Evolutionary conservation across 2,797 vertebrate genomes (phyloP).

Genomic region (Alfaro cultratus): DNA sequence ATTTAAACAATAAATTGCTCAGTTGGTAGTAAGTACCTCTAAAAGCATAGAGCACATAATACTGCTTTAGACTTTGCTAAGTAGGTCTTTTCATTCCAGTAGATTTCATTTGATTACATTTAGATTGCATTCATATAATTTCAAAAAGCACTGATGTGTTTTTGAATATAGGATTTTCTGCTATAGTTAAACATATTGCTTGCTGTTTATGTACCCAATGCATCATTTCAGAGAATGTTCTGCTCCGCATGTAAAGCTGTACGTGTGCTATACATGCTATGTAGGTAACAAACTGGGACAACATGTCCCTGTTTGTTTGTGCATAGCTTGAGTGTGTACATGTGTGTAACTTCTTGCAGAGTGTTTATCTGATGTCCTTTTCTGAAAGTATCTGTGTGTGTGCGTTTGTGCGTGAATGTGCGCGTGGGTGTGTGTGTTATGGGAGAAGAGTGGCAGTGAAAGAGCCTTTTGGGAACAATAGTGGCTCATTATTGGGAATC

Average conservation of each 20-base stretch:
- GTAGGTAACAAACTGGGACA: neutral
- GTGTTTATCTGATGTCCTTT: slow-evolving; percentile 43
- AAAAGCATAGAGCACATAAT: neutral
- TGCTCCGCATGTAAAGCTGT: neutral
- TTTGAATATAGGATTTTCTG: neutral
- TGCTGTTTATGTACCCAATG: neutral
- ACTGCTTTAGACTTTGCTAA: neutral
- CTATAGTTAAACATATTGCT: neutral
- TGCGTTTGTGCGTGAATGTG: neutral
- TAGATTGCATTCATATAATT: neutral
- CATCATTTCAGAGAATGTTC: neutral
- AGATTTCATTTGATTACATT: neutral
- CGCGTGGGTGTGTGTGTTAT: slow-evolving; percentile 24
- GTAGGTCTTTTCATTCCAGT: neutral
- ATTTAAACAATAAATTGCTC: neutral
- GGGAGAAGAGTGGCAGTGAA: slow-evolving; percentile 35
- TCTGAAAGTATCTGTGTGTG: slow-evolving; percentile 5
- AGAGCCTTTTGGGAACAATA: slow-evolving; percentile 73
- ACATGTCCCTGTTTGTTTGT: slow-evolving; percentile 22
- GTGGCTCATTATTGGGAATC: slow-evolving; percentile 71
- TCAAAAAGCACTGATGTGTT: too few species aligned
- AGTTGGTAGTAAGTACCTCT: neutral
- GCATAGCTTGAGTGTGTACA: slow-evolving; percentile 16
- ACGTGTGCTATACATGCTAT: neutral
- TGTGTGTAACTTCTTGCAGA: slow-evolving; percentile 11